Conservation (phyloP, 1,140 invertebrate genomes). For the Olivierus martensii region DNA sequence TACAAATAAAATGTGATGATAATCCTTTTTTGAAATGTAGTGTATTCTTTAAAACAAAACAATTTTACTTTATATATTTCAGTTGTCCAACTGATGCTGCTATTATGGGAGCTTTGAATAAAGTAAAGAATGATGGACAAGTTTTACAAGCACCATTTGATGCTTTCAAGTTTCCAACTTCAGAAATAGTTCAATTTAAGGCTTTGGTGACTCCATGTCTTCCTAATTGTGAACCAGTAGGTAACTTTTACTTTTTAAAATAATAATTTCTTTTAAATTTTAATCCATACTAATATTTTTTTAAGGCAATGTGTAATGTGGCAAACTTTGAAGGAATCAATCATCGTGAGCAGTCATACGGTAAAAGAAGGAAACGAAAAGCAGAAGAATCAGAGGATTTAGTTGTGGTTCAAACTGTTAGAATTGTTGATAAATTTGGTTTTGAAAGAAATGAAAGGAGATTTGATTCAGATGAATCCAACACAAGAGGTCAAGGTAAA, state of each 20-base stretch:
- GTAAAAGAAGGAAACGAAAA: conserved; percentile 29
- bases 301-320: background rate
- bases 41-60: background rate
- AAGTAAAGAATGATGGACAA: conserved; percentile 44
- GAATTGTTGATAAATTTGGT: conserved; percentile 76
- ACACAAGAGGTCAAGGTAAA: too few species aligned
- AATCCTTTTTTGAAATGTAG: background rate
- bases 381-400: conserved; percentile 47
- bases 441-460: conserved; percentile 23
- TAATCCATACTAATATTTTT: background rate
- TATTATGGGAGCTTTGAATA: conserved; percentile 38
- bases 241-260: conserved; percentile 6
- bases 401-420: conserved; percentile 76
- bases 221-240: conserved; percentile 69
- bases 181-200: conserved; percentile 85
- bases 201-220: conserved; percentile 85
- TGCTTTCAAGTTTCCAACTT: conserved; percentile 90
- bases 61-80: background rate
- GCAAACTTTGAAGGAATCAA: too few species aligned
- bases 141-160: conserved; percentile 78
- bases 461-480: background rate
- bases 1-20: background rate
- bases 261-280: background rate
- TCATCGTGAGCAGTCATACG: background rate
- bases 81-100: conserved; percentile 44